Percentiles rank a stretch among this genome's conserved stretches.
Conservation (phyloP, 2,113 vertebrate species). For the Cyphomyrus discorhynchus region DNA sequence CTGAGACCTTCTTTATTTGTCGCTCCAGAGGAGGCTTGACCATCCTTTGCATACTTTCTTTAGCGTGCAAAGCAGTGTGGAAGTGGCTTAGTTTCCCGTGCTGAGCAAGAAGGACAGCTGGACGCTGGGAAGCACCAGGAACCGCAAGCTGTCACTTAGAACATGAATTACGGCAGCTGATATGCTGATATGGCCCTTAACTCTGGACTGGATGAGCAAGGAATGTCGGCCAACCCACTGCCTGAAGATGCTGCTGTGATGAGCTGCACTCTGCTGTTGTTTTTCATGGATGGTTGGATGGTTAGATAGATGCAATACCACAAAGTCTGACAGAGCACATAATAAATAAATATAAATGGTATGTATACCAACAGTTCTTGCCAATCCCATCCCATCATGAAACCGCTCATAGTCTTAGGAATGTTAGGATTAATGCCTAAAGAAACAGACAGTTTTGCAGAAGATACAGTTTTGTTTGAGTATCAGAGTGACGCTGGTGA, state of each 20-base stretch:
- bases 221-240: background rate
- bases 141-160: background rate
- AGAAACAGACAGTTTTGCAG: background rate
- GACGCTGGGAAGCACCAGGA: background rate
- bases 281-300: background rate
- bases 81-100: background rate
- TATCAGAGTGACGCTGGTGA: background rate
- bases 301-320: background rate
- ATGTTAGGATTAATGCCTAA: background rate
- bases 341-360: background rate
- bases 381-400: background rate
- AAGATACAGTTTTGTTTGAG: background rate
- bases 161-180: background rate
- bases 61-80: background rate
- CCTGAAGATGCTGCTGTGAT: background rate
- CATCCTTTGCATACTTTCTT: background rate
- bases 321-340: background rate
- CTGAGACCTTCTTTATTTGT: background rate
- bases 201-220: slow-evolving; percentile 13
- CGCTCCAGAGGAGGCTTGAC: background rate
- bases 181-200: background rate
- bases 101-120: background rate
- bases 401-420: background rate
- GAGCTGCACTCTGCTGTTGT: background rate
- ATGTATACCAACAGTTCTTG: background rate